Evolutionary conservation across 2,888 invertebrate genomes (phyloP).

Genomic region (Himalopsyche japonica): DNA sequence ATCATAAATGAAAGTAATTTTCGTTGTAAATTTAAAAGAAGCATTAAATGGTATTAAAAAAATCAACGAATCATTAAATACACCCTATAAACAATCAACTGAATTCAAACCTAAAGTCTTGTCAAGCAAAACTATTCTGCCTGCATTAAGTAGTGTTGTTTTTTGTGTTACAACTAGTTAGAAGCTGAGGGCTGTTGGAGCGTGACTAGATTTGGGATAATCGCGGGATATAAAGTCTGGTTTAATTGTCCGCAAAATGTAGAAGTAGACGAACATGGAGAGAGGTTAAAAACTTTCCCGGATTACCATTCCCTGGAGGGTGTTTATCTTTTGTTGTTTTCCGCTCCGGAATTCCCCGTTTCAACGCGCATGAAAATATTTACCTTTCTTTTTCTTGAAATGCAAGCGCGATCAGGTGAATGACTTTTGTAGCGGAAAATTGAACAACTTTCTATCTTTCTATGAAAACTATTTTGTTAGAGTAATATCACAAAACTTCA

Average conservation of each 20-base stretch:
- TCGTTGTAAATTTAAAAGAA: too few species aligned
- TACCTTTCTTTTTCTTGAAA: neutral
- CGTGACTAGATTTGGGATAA: neutral
- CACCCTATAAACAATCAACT: neutral
- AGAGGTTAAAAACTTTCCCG: neutral
- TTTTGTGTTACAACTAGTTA: neutral
- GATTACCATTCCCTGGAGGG: neutral
- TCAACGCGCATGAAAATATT: neutral
- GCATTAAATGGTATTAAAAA: too few species aligned
- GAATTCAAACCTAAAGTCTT: neutral
- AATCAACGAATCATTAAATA: too few species aligned
- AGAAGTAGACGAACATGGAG: neutral
- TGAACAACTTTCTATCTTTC: neutral
- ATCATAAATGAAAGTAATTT: too few species aligned
- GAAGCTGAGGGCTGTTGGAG: neutral
- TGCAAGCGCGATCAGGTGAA: neutral
- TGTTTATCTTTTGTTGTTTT: conserved; percentile 2
- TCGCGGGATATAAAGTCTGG: neutral
- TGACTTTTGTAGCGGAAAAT: neutral
- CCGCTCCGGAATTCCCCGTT: neutral
- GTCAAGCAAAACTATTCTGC: neutral
- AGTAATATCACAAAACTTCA: too few species aligned
- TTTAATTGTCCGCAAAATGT: conserved; percentile 1
- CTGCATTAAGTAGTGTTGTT: neutral
- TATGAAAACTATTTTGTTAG: too few species aligned